Base-by-base conservation (phyloP, 2,797 vertebrate genomes). In the Morelia viridis region DNA sequence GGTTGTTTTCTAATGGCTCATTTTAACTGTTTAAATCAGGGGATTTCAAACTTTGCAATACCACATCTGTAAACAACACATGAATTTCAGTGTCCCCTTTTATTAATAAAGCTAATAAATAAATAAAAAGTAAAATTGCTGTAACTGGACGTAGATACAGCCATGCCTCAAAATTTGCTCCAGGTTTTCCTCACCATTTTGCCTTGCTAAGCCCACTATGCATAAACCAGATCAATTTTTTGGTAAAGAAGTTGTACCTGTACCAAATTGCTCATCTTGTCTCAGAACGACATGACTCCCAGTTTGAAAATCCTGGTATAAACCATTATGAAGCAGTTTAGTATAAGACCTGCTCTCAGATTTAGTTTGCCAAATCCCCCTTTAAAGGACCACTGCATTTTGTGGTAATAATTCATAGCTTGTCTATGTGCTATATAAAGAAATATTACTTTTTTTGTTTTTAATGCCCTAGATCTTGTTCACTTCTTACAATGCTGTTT, bases 1-100 rank as follows among this genome's bases (percentile, higher is more conserved):
- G 89, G 35, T 92, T 58, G 61, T 87, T 95, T 94, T 91, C 65
- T 13, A 87, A 65, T 13, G 65, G n/a, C 10, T 90, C 24, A 11
- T 56, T 15, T 92, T 89, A 87, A 90, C 86, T 87, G 85, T 50
- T 31, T 90, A 87, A 87, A 90, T 41, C 50, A 87, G 19, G 35
- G 8, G 22, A 41, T 76, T 76, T 76, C 71, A 76, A 76, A 76
- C 71, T 46, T 41, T 24, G 9, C 35, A 76, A 41, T 46, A 24
- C 19, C 71, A 76, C 17, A 76, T 76, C 41, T 76, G 71, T 41
- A 41, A 22, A 41, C 17, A 41, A 76, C 31, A 76, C 17, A 22
- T 22, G 71, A 41, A 76, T 76, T 41, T 41, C 41, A 15, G 15
- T 76, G 1, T 22, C 22, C 19, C 35, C 17, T 22, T 76, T 76